Evolutionary conservation across 2,113 vertebrate genomes (phyloP).

Genomic region (Phalacrocorax aristotelis): DNA sequence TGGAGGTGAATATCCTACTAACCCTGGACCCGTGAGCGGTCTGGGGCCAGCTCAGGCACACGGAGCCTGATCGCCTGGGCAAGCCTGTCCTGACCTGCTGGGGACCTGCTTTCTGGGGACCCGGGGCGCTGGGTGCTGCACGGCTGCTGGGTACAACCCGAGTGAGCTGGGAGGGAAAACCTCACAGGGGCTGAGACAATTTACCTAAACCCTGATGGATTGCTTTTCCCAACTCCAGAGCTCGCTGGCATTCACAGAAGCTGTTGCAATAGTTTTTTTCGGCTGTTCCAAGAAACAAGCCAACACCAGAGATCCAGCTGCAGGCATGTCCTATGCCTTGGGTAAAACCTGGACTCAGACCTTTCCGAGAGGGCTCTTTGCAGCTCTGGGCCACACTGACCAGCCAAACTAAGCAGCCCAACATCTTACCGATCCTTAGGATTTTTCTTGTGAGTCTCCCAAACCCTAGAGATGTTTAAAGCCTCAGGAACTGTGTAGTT

Average conservation of each 20-base stretch:
- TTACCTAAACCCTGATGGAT: background rate
- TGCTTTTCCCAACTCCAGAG: background rate
- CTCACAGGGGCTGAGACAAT: background rate
- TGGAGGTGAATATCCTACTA: background rate
- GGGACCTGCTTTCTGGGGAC: background rate
- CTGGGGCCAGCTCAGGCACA: background rate
- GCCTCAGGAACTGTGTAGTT: background rate
- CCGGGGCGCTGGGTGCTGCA: background rate
- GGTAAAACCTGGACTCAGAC: background rate
- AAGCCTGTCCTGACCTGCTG: background rate
- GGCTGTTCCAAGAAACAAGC: background rate
- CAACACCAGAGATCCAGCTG: background rate
- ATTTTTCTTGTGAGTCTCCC: background rate
- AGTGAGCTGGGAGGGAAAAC: background rate
- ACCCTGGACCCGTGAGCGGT: background rate
- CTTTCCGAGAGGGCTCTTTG: background rate
- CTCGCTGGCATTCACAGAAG: fast-evolving
- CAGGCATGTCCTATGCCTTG: background rate
- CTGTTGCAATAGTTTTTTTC: background rate
- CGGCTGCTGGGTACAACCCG: fast-evolving
- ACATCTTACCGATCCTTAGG: background rate
- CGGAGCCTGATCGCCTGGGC: background rate
- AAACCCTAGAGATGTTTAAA: slow-evolving; percentile 4
- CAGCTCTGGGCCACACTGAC: background rate
- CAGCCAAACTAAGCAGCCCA: background rate